Evolutionary conservation across 2,113 vertebrate genomes (phyloP), one percentile per base, ranked within the genome.

Genomic region (Cettia cetti): DNA sequence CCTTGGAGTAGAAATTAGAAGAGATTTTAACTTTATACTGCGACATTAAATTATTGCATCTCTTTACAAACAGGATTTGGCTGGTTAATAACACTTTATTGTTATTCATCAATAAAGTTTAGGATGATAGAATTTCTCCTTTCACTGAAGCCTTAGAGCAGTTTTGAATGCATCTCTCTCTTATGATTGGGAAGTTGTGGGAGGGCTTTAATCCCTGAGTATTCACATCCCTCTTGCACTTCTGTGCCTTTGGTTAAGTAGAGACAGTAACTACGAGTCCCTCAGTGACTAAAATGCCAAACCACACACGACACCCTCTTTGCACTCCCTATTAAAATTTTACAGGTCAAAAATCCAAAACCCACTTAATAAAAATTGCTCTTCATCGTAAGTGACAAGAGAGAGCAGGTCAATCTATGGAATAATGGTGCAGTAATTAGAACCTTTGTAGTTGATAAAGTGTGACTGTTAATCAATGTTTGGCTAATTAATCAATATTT

Each of bases 331-430:
- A 99, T 99, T 99, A 99, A 99, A 99, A 99, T 99, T 99, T 99
- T 99, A 99, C 99, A 99, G 99, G 99, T 99, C 99, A 99, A 98
- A 99, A 99, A 99, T 99, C 98, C 98, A 99, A 99, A 99, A 99
- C 98, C 98, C 98, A 98, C 98, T 99, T 99, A 98, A 99, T 98
- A 98, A 99, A 99, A 99, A 99, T 98, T 98, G 98, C 98, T 99
- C 98, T 99, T 99, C 98, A 99, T 99, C 97, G 97, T 98, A 99
- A 98, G 98, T 99, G 98, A 98, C 98, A 98, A 98, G 98, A 98
- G 97, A 98, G 98, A 99, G 97, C 96, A 98, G 99, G 99, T 99
- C 98, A 98, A 98, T 98, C 98, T 97, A 97, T 98, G 98, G 98
- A 98, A 98, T 98, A 99, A 99, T 99, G 97, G 98, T 88, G 90